A percentile compares a stretch with the other conserved stretches of the same genome.
These are phyloP conservation scores for Sisyra nigra DNA, from an alignment of 2,888 invertebrate genomes.

Conservation along the genomic window DNA sequence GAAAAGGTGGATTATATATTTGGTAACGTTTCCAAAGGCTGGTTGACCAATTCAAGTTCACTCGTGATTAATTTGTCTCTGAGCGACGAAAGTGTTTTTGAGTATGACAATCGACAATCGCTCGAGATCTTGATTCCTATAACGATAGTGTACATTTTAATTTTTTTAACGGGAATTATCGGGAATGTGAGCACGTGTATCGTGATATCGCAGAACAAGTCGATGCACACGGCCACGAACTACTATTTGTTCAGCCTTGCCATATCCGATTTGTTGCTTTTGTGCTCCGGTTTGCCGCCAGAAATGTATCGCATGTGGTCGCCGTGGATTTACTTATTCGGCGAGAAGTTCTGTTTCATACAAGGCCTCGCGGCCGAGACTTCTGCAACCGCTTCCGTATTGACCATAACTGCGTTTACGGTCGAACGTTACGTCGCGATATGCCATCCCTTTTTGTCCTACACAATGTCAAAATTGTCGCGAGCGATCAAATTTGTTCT, in stretches of 20 bases:
- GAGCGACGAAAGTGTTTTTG: no score
- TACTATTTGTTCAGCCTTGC: conserved; percentile 75
- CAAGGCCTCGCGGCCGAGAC: conserved; percentile 67
- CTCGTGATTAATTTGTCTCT: no score
- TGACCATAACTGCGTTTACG: conserved; percentile 72
- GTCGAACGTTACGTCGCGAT: conserved; percentile 48
- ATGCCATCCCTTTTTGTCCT: conserved; percentile 50
- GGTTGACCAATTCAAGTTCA: no score
- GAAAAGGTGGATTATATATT: no score
- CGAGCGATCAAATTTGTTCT: conserved; percentile 67
- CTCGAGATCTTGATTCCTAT: conserved; percentile 52
- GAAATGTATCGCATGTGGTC: conserved; percentile 69
- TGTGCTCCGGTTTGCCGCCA: conserved; percentile 65
- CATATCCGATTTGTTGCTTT: conserved; percentile 64
- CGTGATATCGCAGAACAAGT: conserved; percentile 71
- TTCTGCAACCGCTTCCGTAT: conserved; percentile 58
- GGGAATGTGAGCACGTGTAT: conserved; percentile 76
- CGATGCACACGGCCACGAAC: conserved; percentile 71
- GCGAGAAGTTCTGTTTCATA: conserved; percentile 59
- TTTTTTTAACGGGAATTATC: conserved; percentile 62
- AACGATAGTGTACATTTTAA: conserved; percentile 53
- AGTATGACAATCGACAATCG: conserved; percentile 26
- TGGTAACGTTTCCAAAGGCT: no score
- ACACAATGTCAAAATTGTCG: conserved; percentile 76
- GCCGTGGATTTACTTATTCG: conserved; percentile 62